phyloP scores from a whole-genome alignment of 2,797 vertebrate genomes.

The Pogoniulus pusillus region DNA sequence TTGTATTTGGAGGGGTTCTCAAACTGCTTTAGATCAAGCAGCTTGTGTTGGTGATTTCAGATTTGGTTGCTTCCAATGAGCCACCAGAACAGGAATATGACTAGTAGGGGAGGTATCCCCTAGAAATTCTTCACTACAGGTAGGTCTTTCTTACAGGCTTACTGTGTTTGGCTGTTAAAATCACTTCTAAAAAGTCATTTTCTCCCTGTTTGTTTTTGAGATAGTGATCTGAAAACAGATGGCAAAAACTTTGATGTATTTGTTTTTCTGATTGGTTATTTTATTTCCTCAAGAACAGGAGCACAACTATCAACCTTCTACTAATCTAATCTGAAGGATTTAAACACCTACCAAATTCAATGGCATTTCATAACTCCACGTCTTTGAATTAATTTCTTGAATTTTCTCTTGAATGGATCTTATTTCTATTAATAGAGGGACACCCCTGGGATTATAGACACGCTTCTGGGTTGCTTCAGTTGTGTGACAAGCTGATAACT shows the following conservation, averaged over 20 bases:
- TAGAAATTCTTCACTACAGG: background rate
- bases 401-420: slow-evolving; percentile 55
- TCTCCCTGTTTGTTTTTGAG: background rate
- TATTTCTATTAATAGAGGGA: slow-evolving; percentile 37
- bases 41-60: background rate
- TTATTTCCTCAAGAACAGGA: slow-evolving; percentile 29
- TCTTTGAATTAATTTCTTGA: slow-evolving; percentile 74
- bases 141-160: background rate
- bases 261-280: background rate
- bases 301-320: slow-evolving; percentile 46
- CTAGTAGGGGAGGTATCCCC: background rate
- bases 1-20: background rate
- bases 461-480: slow-evolving; percentile 50
- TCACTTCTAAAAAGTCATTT: slow-evolving; percentile 1
- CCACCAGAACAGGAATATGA: background rate
- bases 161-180: background rate
- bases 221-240: background rate
- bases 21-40: background rate
- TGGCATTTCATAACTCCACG: slow-evolving; percentile 71
- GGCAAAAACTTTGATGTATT: slow-evolving; percentile 1
- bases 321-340: slow-evolving; percentile 71
- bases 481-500: slow-evolving; percentile 54
- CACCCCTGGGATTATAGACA: slow-evolving; percentile 1
- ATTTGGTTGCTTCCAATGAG: background rate
- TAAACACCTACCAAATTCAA: slow-evolving; percentile 50